Conservation (phyloP, 2,888 invertebrate species). For the Barypeithes pellucidus region DNA sequence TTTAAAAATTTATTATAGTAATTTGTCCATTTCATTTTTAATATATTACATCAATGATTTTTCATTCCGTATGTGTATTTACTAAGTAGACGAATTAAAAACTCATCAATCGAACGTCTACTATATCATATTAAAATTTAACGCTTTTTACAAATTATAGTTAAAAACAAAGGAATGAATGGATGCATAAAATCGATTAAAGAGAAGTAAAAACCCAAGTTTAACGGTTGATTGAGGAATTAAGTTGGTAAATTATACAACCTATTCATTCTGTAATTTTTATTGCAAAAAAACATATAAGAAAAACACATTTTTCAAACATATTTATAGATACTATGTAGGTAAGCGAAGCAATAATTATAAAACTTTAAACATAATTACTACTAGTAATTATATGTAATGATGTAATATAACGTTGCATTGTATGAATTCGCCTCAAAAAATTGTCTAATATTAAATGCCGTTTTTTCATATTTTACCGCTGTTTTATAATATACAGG, state of each 20-base stretch:
- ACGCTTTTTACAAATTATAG: not conserved
- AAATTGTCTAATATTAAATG: too few relatives aligned
- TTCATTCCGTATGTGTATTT: too few relatives aligned
- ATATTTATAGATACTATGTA: too few relatives aligned
- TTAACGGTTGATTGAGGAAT: conserved; percentile 10
- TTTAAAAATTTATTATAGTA: too few relatives aligned
- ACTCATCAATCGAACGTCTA: not conserved
- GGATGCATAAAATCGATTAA: conserved; percentile 14
- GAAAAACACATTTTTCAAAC: not conserved
- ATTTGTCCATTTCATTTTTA: too few relatives aligned
- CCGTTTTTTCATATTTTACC: too few relatives aligned
- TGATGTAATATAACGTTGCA: too few relatives aligned
- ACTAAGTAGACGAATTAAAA: too few relatives aligned
- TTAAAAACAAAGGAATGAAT: not conserved
- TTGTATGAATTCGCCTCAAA: too few relatives aligned
- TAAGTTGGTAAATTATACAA: conserved; percentile 12
- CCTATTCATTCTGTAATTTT: not conserved
- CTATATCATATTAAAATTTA: not conserved
- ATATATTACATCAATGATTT: too few relatives aligned
- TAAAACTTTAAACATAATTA: not conserved
- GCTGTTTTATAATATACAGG: too few relatives aligned
- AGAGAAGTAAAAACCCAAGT: not conserved
- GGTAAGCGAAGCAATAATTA: not conserved
- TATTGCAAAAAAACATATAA: not conserved
- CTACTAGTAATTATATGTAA: not conserved